A percentile compares a stretch with the other conserved stretches of the same genome.
phyloP scores from a whole-genome alignment of 2,797 vertebrate species.

The Silurus aristotelis region DNA sequence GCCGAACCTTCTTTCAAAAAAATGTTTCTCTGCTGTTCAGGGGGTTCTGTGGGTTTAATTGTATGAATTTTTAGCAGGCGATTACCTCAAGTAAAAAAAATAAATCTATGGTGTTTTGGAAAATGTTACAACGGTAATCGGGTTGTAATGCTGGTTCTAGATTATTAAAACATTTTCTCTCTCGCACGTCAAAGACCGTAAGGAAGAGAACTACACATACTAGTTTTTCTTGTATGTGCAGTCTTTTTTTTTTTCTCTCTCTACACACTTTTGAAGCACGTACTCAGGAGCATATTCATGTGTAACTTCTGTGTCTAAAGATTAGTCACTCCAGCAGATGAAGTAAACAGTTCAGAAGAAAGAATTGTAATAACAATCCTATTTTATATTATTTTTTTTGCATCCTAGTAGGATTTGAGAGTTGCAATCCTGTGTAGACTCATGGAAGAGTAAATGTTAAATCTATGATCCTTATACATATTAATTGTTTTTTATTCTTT shows the following conservation, averaged over 20 bases:
- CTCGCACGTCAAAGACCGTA: not conserved
- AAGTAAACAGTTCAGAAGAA: not conserved
- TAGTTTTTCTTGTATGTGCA: conserved; percentile 38
- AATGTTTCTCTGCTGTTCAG: conserved; percentile 24
- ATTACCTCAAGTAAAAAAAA: no score
- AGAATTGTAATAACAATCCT: not conserved
- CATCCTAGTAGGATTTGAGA: not conserved
- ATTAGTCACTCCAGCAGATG: not conserved
- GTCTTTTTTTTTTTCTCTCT: not conserved
- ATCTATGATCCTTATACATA: not conserved
- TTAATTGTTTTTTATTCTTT: not conserved
- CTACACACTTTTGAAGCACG: not conserved
- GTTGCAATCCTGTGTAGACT: not conserved
- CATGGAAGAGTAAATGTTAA: not conserved
- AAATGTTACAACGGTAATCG: not conserved
- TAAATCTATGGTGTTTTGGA: no score
- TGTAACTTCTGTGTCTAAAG: not conserved
- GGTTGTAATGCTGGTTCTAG: not conserved
- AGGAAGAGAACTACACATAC: conserved; percentile 12
- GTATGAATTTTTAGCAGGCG: not conserved
- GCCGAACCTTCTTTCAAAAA: conserved; percentile 17
- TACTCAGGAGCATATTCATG: not conserved
- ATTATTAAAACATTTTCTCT: not conserved
- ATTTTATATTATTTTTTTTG: not conserved
- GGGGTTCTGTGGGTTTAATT: not conserved